A percentile compares a stretch with the other conserved stretches of the same genome.
These are phyloP conservation scores for Zaprionus camerounensis DNA, from an alignment of 1,140 invertebrate species.

Conservation along the genomic window DNA sequence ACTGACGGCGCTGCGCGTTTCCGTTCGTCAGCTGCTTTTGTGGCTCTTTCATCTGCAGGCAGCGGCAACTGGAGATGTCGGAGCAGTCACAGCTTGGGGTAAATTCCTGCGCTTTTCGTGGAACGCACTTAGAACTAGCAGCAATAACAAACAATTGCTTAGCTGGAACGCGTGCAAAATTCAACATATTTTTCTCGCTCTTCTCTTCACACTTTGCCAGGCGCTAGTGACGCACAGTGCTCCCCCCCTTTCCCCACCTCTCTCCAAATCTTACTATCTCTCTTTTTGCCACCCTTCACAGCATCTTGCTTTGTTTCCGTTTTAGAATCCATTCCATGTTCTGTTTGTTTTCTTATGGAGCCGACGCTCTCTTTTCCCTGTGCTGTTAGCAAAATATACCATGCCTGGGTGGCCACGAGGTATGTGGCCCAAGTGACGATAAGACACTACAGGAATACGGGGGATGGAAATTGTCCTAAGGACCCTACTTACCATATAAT, in stretches of 20 bases:
- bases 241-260: not conserved
- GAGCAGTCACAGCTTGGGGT: slow-evolving; percentile 74
- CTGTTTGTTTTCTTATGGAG: slow-evolving; percentile 67
- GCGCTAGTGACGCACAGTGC: slow-evolving; percentile 44
- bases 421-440: slow-evolving; percentile 52
- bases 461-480: no score
- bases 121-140: slow-evolving; percentile 68
- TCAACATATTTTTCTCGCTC: slow-evolving; percentile 21
- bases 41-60: not conserved
- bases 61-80: slow-evolving; percentile 20
- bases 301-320: slow-evolving; percentile 19
- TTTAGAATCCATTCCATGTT: slow-evolving; percentile 63
- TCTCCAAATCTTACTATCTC: no score
- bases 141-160: slow-evolving; percentile 74
- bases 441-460: slow-evolving; percentile 3
- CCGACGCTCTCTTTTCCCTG: slow-evolving; percentile 33
- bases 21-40: slow-evolving; percentile 74
- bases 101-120: slow-evolving; percentile 64
- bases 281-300: not conserved
- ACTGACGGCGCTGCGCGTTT: slow-evolving; percentile 72
- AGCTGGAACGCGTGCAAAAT: slow-evolving; percentile 75
- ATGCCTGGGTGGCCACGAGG: slow-evolving; percentile 70
- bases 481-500: no score
- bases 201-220: slow-evolving; percentile 67
- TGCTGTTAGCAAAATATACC: slow-evolving; percentile 31